Percentiles rank a stretch among this genome's conserved stretches.
Evolutionary conservation across 23 tunicate species (phyloP).

Genomic region (Halocynthia aurantium): DNA sequence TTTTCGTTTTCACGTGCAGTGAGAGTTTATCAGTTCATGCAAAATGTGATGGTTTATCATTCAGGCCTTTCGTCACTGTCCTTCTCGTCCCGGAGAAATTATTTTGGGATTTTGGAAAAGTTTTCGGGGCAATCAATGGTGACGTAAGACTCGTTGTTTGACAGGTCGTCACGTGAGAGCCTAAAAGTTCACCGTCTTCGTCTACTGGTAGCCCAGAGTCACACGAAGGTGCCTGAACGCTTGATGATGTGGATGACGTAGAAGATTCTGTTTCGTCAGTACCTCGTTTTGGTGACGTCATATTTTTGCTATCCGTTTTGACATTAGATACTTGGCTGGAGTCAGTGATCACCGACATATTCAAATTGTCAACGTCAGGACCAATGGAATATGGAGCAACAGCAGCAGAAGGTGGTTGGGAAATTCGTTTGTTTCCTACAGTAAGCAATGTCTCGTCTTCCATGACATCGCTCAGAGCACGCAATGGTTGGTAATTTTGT

Average conservation of each 20-base stretch:
- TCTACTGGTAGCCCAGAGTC: slow-evolving; percentile 33
- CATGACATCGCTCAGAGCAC: slow-evolving; percentile 64
- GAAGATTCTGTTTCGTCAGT: slow-evolving; percentile 23
- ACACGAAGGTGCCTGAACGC: slow-evolving; percentile 31
- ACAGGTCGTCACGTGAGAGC: background rate
- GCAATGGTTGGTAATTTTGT: slow-evolving; percentile 17
- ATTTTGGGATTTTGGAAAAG: background rate
- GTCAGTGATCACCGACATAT: background rate
- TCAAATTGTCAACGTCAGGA: background rate
- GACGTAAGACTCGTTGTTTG: slow-evolving; percentile 19
- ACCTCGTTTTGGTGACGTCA: slow-evolving; percentile 1
- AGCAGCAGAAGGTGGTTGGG: slow-evolving; percentile 8
- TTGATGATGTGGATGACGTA: slow-evolving; percentile 9
- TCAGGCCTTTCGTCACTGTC: no score
- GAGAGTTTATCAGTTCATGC: no score
- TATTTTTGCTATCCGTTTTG: background rate
- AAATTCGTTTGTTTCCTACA: background rate
- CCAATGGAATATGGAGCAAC: slow-evolving; percentile 1
- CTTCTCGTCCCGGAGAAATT: no score
- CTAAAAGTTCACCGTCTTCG: slow-evolving; percentile 8
- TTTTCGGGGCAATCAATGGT: slow-evolving; percentile 14
- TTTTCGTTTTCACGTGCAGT: no score
- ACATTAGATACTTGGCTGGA: background rate
- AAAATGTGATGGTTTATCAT: no score
- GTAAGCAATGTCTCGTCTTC: slow-evolving; percentile 47